phyloP scores from a whole-genome alignment of 92 coral and sea anemone genomes.

The Epizoanthus stellaris region DNA sequence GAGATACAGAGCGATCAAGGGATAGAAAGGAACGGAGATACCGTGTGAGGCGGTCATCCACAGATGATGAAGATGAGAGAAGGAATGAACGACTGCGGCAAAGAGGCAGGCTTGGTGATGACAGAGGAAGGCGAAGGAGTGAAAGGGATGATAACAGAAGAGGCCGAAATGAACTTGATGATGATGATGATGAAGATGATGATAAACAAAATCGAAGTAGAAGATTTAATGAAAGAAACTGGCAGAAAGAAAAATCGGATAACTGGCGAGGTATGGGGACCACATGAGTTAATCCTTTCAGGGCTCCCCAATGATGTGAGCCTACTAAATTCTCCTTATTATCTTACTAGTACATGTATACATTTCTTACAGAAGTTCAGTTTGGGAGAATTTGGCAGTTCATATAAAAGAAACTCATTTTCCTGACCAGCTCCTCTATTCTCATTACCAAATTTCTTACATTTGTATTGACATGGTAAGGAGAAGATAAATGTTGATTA shows the following conservation, averaged over 20 bases:
- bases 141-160: background rate
- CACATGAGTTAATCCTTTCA: background rate
- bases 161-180: background rate
- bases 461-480: too few relatives aligned
- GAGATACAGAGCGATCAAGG: conserved; percentile 32
- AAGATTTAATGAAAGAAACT: conserved; percentile 35
- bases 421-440: too few relatives aligned
- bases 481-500: too few relatives aligned
- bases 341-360: background rate
- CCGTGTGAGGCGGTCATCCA: conserved; percentile 19
- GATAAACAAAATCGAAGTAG: conserved; percentile 23
- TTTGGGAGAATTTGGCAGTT: too few relatives aligned
- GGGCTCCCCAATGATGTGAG: background rate
- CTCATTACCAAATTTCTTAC: too few relatives aligned
- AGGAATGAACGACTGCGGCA: background rate
- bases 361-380: background rate
- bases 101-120: background rate
- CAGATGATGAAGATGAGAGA: conserved; percentile 41
- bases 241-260: conserved; percentile 37
- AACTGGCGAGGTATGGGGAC: conserved; percentile 16
- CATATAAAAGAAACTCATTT: too few relatives aligned
- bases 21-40: conserved; percentile 35
- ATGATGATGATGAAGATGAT: conserved; percentile 7
- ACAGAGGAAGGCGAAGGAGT: conserved; percentile 12
- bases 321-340: too few relatives aligned